Conservation (phyloP, 1,140 invertebrate genomes). For the Myzus persicae region DNA sequence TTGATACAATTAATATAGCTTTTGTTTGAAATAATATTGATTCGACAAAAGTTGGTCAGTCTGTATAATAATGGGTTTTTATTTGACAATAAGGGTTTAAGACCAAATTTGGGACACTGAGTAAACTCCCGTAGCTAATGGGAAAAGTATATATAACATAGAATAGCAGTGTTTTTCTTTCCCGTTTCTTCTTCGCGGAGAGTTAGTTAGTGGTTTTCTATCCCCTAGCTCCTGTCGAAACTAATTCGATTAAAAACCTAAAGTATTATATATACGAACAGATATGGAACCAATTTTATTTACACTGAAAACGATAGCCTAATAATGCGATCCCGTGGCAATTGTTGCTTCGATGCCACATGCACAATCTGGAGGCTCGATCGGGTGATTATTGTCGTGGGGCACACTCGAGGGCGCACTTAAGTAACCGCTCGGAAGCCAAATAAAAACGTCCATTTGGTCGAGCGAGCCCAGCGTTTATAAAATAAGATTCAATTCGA, state of each 20-base stretch:
- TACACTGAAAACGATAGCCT: not conserved
- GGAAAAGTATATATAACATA: slow-evolving; percentile 47
- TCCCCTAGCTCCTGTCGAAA: not conserved
- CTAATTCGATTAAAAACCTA: slow-evolving; percentile 56
- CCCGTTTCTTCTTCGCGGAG: not conserved
- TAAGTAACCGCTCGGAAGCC: not conserved
- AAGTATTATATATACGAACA: not conserved
- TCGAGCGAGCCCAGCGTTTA: not conserved
- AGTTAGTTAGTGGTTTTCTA: slow-evolving; percentile 35
- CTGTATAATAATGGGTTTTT: slow-evolving; percentile 32
- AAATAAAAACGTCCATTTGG: slow-evolving; percentile 17
- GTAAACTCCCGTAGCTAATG: slow-evolving; percentile 41
- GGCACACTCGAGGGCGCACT: not conserved
- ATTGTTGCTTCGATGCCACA: not conserved
- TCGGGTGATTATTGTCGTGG: slow-evolving; percentile 37
- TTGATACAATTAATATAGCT: not conserved
- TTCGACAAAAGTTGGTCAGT: not conserved
- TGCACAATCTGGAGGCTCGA: not conserved
- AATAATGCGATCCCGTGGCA: not conserved
- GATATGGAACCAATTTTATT: slow-evolving; percentile 16
- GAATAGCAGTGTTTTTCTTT: slow-evolving; percentile 51
- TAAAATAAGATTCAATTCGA: slow-evolving; percentile 45
- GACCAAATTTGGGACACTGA: not conserved
- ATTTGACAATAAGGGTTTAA: slow-evolving; percentile 1
- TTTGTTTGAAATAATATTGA: not conserved